Evolutionary conservation across 37 sponge, comb jelly and placozoan species (phyloP).

Genomic region (Axinella damicornis): DNA sequence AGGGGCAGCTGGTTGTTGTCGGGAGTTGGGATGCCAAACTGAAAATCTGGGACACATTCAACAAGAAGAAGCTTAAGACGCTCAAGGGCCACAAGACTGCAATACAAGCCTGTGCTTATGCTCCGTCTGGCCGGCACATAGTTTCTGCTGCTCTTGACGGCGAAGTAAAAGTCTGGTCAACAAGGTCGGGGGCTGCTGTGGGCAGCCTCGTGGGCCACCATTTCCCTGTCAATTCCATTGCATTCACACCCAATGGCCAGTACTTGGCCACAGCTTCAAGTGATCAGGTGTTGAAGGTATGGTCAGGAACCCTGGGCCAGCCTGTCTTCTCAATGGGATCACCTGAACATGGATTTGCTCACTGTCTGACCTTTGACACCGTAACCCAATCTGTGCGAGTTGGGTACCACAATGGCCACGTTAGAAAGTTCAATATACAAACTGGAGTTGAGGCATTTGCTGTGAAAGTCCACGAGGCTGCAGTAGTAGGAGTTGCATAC

Average conservation of each 20-base stretch:
- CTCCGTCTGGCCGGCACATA: constrained; percentile 86
- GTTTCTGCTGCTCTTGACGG: constrained; percentile 91
- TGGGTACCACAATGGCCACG: constrained; percentile 80
- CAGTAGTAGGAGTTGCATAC: constrained; percentile 25
- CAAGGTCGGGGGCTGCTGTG: constrained; percentile 71
- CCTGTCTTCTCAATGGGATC: constrained; percentile 36
- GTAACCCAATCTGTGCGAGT: constrained; percentile 37
- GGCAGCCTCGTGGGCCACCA: constrained; percentile 85
- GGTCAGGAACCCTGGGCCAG: constrained; percentile 82
- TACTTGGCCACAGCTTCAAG: constrained; percentile 85
- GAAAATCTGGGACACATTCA: constrained; percentile 91
- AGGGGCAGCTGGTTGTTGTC: constrained; percentile 82
- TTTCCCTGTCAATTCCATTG: constrained; percentile 72
- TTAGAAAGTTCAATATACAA: constrained; percentile 57
- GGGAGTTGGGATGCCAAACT: constrained; percentile 90
- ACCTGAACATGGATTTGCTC: constrained; percentile 43
- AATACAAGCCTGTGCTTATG: constrained; percentile 85
- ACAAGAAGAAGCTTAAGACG: constrained; percentile 77
- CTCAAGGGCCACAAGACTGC: constrained; percentile 90
- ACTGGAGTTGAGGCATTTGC: constrained; percentile 47
- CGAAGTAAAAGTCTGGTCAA: constrained; percentile 90
- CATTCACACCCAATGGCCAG: constrained; percentile 84
- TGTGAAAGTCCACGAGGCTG: constrained; percentile 43
- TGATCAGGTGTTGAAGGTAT: constrained; percentile 86
- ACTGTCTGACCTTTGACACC: constrained; percentile 34